Evolutionary conservation across 1,140 invertebrate species (phyloP).

Genomic region (Tetragonula clypearis): DNA sequence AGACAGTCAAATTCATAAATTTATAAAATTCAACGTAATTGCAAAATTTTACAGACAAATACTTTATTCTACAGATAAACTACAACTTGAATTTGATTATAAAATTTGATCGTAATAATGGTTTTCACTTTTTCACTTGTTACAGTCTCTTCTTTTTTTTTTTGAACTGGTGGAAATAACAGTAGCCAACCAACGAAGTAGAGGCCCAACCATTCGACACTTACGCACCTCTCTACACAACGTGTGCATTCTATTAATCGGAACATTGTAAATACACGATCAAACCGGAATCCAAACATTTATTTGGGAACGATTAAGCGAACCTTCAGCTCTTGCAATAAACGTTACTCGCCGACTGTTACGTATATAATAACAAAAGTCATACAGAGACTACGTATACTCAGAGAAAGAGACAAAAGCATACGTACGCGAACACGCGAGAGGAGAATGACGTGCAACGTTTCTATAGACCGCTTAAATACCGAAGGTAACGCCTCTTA

Average conservation of each 20-base stretch:
- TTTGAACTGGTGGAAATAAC: background rate
- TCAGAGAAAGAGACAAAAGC: slow-evolving; percentile 7
- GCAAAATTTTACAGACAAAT: too few species aligned
- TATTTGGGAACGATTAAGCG: slow-evolving; percentile 24
- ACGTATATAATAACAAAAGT: slow-evolving; percentile 21
- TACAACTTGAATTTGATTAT: too few species aligned
- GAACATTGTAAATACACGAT: slow-evolving; percentile 14
- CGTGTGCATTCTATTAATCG: background rate
- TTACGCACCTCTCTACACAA: background rate
- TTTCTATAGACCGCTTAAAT: slow-evolving; percentile 56
- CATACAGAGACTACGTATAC: background rate
- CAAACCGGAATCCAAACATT: slow-evolving; percentile 24
- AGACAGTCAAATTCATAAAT: too few species aligned
- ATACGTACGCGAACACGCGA: slow-evolving; percentile 27
- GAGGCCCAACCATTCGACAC: background rate
- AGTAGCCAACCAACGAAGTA: background rate
- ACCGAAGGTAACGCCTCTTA: slow-evolving; percentile 65
- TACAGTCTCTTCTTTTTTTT: too few species aligned
- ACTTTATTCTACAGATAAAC: too few species aligned
- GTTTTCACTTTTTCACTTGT: too few species aligned
- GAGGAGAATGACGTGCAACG: slow-evolving; percentile 40
- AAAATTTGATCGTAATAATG: too few species aligned
- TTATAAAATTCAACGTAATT: too few species aligned
- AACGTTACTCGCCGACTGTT: background rate
- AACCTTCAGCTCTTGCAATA: background rate